Conservation (phyloP, 2,888 invertebrate genomes). For the Brachypalpus laphriformis region DNA sequence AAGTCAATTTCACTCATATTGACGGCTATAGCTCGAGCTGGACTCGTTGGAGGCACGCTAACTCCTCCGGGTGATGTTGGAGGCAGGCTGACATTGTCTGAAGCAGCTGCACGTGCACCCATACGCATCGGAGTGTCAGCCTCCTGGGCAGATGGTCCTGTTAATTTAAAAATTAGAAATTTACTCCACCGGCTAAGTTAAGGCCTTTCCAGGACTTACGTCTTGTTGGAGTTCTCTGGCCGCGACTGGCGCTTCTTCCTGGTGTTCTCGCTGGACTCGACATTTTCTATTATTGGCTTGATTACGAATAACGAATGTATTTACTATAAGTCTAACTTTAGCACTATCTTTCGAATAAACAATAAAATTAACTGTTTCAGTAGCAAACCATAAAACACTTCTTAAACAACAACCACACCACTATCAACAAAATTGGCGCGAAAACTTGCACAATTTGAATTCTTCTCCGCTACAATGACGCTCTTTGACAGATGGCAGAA, state of each 20-base stretch:
- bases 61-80: conserved; percentile 81
- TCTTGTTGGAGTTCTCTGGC: conserved; percentile 79
- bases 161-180: not conserved
- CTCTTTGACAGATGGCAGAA: not conserved
- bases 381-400: not conserved
- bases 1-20: conserved; percentile 90
- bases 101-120: conserved; percentile 78
- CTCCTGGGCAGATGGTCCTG: conserved; percentile 77
- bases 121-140: conserved; percentile 82
- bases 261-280: conserved; percentile 80
- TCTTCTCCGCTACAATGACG: not conserved
- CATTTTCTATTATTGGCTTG: conserved; percentile 75
- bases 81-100: conserved; percentile 81
- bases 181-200: too few relatives aligned
- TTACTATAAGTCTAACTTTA: not conserved
- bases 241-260: conserved; percentile 72
- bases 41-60: conserved; percentile 81
- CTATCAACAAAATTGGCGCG: conserved; percentile 55
- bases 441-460: conserved; percentile 17
- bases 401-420: conserved; percentile 39
- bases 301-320: not conserved
- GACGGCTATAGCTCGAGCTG: conserved; percentile 78
- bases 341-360: not conserved
- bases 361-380: not conserved
- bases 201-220: too few relatives aligned